Evolutionary conservation across 2,888 invertebrate species (phyloP).

Genomic region (Stenchaetothrips biformis): DNA sequence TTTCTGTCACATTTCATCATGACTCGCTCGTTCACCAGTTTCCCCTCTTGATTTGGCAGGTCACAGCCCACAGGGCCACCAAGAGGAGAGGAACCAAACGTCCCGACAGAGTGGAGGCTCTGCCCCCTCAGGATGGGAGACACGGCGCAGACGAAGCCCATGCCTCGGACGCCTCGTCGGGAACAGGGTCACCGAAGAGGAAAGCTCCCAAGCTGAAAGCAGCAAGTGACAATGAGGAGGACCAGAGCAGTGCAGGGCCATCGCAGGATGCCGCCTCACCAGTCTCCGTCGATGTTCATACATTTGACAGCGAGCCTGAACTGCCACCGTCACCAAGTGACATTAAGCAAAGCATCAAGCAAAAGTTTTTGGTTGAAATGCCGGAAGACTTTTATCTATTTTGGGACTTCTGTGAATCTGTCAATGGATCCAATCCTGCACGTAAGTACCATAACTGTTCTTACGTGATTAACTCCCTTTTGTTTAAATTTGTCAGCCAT

Average conservation of each 20-base stretch:
- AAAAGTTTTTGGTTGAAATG: conserved; percentile 78
- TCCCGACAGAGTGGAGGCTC: neutral
- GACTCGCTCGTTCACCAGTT: neutral
- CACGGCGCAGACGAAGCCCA: neutral
- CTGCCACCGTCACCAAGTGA: conserved; percentile 32
- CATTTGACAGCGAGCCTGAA: neutral
- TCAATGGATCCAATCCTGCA: conserved; percentile 43
- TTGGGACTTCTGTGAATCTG: conserved; percentile 64
- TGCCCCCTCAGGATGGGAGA: neutral
- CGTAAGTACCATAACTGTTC: conserved; percentile 43
- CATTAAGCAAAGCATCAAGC: conserved; percentile 49
- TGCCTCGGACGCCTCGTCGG: neutral
- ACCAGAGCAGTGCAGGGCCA: neutral
- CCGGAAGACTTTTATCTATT: conserved; percentile 84
- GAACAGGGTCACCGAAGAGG: neutral
- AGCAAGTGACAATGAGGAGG: neutral
- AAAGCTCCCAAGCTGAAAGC: neutral
- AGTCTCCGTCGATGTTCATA: neutral
- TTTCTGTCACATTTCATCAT: neutral
- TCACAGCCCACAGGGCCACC: neutral
- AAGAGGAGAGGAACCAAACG: neutral
- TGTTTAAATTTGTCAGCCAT: conserved; percentile 16
- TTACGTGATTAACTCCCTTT: conserved; percentile 8
- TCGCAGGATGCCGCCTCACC: neutral
- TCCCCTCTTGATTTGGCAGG: neutral